Conservation (phyloP, 1,140 invertebrate genomes). For the Acyrthosiphon pisum region DNA sequence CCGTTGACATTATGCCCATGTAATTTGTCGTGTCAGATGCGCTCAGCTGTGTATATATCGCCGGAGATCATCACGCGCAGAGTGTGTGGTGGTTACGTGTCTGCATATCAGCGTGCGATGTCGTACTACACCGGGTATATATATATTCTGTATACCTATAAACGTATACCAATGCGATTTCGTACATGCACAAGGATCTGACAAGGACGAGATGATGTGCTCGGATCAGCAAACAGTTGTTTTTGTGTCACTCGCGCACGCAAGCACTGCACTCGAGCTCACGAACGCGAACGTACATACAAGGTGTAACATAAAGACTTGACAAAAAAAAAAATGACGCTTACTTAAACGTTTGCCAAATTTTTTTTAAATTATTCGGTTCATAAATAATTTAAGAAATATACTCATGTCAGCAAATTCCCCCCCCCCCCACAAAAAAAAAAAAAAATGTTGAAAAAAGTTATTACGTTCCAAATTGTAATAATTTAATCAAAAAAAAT, state of each 20-base stretch:
- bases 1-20: conserved; percentile 36
- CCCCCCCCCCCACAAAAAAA: too few relatives aligned
- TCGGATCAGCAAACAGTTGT: conserved; percentile 21
- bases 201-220: conserved; percentile 33
- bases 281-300: not conserved
- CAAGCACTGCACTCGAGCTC: not conserved
- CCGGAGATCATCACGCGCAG: conserved; percentile 5
- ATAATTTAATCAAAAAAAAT: too few relatives aligned
- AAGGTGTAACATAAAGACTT: too few relatives aligned
- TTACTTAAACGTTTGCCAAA: too few relatives aligned
- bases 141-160: not conserved
- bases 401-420: too few relatives aligned
- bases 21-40: conserved; percentile 30
- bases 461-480: too few relatives aligned
- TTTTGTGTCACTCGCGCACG: not conserved
- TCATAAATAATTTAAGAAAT: too few relatives aligned
- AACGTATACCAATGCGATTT: not conserved
- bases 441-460: too few relatives aligned
- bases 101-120: not conserved
- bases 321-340: too few relatives aligned
- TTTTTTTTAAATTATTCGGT: too few relatives aligned
- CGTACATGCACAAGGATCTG: not conserved
- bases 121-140: not conserved
- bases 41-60: not conserved
- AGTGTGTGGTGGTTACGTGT: not conserved